These are phyloP conservation scores for Balearica regulorum DNA, from an alignment of 2,797 vertebrate species.

Conservation along the genomic window DNA sequence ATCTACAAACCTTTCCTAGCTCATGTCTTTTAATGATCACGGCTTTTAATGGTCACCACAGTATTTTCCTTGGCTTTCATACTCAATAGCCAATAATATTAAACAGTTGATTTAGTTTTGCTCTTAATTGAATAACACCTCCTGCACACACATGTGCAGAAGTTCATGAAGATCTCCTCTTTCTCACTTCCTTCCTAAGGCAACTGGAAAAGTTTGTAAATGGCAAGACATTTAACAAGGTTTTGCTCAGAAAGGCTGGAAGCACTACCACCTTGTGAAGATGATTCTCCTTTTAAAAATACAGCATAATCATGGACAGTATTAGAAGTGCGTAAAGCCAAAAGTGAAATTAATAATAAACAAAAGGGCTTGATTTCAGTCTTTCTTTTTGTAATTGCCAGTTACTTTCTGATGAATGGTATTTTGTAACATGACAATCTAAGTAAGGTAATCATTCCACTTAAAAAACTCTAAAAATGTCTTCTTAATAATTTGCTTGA, in stretches of 20 bases:
- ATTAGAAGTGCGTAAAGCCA: neutral
- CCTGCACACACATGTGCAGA: neutral
- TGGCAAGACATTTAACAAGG: neutral
- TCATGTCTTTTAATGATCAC: neutral
- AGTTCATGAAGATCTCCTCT: neutral
- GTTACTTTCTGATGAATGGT: neutral
- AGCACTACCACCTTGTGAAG: neutral
- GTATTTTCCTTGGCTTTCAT: conserved; percentile 6
- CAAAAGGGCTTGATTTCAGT: neutral
- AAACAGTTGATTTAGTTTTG: neutral
- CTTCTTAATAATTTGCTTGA: neutral
- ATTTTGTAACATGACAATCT: neutral
- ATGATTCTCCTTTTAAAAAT: neutral
- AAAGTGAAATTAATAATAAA: neutral
- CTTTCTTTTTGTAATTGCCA: neutral
- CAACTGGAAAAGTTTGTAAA: neutral
- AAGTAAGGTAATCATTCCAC: neutral
- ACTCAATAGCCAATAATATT: neutral
- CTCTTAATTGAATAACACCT: neutral
- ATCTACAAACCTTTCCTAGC: neutral
- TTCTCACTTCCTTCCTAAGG: neutral
- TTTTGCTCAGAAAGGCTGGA: neutral
- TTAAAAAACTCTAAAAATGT: neutral
- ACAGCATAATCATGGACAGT: neutral
- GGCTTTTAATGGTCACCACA: neutral